phyloP scores from a whole-genome alignment of 2,888 invertebrate genomes.

The Tetheella fluctuosa region DNA sequence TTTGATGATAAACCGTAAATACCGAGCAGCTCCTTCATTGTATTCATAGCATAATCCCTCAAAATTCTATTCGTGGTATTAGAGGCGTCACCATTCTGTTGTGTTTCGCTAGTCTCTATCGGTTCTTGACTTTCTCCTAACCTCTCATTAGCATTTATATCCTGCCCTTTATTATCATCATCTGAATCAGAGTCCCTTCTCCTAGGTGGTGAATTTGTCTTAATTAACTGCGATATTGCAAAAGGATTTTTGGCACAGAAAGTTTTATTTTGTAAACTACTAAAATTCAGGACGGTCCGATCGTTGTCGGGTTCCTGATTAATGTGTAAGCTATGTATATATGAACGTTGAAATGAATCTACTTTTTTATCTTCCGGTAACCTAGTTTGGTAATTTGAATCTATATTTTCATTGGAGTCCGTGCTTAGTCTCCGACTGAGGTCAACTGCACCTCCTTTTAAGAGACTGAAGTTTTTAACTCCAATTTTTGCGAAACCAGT shows the following conservation, averaged over 20 bases:
- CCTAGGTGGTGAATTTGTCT: slow-evolving; percentile 80
- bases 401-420: slow-evolving; percentile 82
- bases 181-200: slow-evolving; percentile 81
- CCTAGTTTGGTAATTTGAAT: slow-evolving; percentile 76
- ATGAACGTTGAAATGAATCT: slow-evolving; percentile 78
- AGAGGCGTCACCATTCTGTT: slow-evolving; percentile 72
- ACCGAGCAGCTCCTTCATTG: slow-evolving; percentile 90
- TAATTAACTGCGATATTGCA: slow-evolving; percentile 82
- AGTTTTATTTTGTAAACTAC: slow-evolving; percentile 79
- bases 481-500: slow-evolving; percentile 72
- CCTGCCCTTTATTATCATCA: slow-evolving; percentile 76
- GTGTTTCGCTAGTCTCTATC: slow-evolving; percentile 60
- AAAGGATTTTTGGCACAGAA: slow-evolving; percentile 84
- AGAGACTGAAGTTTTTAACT: slow-evolving; percentile 78
- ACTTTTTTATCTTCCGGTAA: slow-evolving; percentile 74
- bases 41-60: slow-evolving; percentile 91
- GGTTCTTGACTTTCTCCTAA: slow-evolving; percentile 65
- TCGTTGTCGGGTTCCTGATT: slow-evolving; percentile 66
- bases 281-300: slow-evolving; percentile 76
- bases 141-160: slow-evolving; percentile 78
- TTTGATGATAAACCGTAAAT: slow-evolving; percentile 89
- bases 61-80: slow-evolving; percentile 85
- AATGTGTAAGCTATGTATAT: slow-evolving; percentile 79
- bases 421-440: slow-evolving; percentile 78
- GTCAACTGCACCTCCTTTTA: slow-evolving; percentile 79